phyloP scores from a whole-genome alignment of 2,797 vertebrate species.

The Muscicapa comitata region DNA sequence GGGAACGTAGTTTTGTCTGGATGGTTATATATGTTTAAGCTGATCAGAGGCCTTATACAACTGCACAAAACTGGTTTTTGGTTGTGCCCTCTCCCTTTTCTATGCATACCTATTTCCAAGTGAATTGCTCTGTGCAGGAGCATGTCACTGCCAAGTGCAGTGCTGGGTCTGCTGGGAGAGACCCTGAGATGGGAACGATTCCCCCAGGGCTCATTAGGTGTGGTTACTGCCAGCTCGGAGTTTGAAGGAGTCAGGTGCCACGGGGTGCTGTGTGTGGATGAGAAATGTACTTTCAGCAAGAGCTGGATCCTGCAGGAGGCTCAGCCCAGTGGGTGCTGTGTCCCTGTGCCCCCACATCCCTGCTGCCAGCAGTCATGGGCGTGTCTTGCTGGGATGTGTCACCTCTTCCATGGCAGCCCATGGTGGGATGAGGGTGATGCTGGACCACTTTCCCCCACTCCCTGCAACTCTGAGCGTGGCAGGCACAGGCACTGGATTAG shows the following conservation, averaged over 20 bases:
- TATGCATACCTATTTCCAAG: background rate
- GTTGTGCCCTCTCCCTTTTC: background rate
- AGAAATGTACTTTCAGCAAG: background rate
- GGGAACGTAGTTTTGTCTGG: background rate
- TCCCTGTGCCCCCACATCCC: background rate
- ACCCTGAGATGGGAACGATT: background rate
- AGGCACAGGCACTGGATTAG: background rate
- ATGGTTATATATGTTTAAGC: background rate
- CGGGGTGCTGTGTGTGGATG: rapidly evolving
- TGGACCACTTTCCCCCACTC: background rate
- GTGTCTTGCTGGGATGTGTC: background rate
- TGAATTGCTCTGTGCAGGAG: background rate
- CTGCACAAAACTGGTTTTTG: background rate
- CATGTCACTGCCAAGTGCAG: background rate
- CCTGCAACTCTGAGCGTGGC: background rate
- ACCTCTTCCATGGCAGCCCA: rapidly evolving
- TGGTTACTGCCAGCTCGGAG: background rate
- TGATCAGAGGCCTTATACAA: background rate
- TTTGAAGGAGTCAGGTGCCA: background rate
- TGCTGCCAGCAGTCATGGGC: rapidly evolving
- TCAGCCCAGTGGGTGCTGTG: background rate
- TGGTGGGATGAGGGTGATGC: rapidly evolving
- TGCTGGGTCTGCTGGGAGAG: background rate
- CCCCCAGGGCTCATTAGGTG: background rate
- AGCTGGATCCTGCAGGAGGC: background rate